phyloP scores from a whole-genome alignment of 2,113 vertebrate genomes.

The Tachysurus fulvidraco region DNA sequence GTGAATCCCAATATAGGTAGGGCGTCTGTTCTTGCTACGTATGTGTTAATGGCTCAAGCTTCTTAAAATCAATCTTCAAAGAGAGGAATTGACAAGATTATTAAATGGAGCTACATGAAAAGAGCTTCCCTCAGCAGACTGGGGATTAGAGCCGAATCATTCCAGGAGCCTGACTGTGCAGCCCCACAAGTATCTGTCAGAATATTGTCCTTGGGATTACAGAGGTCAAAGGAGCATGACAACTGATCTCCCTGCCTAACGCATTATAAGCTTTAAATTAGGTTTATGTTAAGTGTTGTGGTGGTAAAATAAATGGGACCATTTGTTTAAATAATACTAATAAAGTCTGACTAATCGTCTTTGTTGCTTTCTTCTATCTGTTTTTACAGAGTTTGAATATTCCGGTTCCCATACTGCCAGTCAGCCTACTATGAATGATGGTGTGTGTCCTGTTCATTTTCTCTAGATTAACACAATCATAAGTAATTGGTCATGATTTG shows the following conservation, averaged over 20 bases:
- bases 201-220: slow-evolving; percentile 28
- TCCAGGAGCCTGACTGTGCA: slow-evolving; percentile 32
- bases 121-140: slow-evolving; percentile 48
- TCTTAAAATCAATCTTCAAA: neutral
- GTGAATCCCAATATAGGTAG: neutral
- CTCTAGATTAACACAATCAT: neutral
- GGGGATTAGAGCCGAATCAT: slow-evolving; percentile 35
- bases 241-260: slow-evolving; percentile 6
- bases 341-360: neutral
- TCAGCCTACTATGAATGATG: slow-evolving; percentile 74
- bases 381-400: slow-evolving; percentile 78
- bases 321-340: neutral
- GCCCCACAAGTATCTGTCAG: slow-evolving; percentile 24
- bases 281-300: slow-evolving; percentile 5
- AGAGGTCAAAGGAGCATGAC: slow-evolving; percentile 35
- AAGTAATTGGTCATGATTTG: neutral
- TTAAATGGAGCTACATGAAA: slow-evolving; percentile 25
- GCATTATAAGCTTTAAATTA: slow-evolving; percentile 17
- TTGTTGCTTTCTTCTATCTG: slow-evolving; percentile 1
- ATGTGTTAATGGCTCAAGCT: neutral
- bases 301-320: neutral
- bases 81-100: slow-evolving; percentile 9
- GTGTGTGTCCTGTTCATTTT: slow-evolving; percentile 67
- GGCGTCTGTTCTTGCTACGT: neutral
- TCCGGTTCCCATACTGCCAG: slow-evolving; percentile 76